These are phyloP conservation scores for Apis cerana DNA, from an alignment of 1,140 invertebrate genomes.

Conservation along the genomic window DNA sequence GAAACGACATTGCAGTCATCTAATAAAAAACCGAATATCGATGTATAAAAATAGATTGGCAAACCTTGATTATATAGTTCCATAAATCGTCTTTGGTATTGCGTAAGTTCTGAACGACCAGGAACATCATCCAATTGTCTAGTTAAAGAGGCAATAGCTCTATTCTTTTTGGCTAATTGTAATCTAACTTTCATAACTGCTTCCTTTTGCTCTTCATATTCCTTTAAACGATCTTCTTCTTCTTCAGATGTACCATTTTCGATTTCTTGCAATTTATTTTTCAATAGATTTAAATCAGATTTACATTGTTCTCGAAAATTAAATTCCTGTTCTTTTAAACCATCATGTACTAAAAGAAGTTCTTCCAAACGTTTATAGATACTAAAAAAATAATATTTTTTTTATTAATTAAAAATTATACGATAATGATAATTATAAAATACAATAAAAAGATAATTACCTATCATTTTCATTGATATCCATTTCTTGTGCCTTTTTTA, in stretches of 20 bases:
- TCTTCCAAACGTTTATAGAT: conserved; percentile 84
- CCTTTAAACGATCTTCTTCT: conserved; percentile 68
- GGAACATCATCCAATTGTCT: conserved; percentile 95
- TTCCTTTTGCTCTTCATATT: conserved; percentile 84
- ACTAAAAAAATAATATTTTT: conserved; percentile 7
- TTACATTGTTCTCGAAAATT: conserved; percentile 90
- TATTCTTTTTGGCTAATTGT: conserved; percentile 90
- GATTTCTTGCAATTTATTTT: conserved; percentile 83
- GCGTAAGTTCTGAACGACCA: conserved; percentile 93
- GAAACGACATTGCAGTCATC: conserved; percentile 9
- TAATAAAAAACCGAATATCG: not conserved
- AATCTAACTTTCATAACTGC: conserved; percentile 83
- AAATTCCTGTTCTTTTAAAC: conserved; percentile 87
- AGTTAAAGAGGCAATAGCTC: conserved; percentile 89
- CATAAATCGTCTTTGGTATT: conserved; percentile 97
- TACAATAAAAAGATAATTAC: conserved; percentile 69
- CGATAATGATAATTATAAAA: not conserved
- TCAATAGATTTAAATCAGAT: conserved; percentile 83
- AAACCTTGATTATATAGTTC: conserved; percentile 97
- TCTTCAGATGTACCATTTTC: conserved; percentile 67
- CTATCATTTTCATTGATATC: conserved; percentile 80
- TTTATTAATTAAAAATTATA: not conserved
- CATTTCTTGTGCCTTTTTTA: conserved; percentile 79
- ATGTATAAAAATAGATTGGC: conserved; percentile 6
- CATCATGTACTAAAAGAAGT: conserved; percentile 87